Evolutionary conservation across 2,113 vertebrate species (phyloP).

Genomic region (Oncorhynchus clarkii): DNA sequence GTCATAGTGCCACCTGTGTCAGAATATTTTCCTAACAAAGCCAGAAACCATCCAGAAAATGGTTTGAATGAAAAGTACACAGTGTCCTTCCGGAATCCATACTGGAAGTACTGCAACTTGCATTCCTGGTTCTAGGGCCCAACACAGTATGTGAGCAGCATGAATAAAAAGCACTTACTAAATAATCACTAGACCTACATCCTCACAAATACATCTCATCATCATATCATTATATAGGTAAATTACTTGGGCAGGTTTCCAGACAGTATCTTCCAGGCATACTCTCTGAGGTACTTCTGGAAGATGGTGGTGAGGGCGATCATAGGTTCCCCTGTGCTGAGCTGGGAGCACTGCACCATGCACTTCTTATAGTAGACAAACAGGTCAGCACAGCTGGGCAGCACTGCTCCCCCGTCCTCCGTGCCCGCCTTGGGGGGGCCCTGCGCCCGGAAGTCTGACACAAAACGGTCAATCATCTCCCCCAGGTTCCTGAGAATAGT

Average conservation of each 20-base stretch:
- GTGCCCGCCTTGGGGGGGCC: constrained; percentile 89
- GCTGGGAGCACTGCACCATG: constrained; percentile 98
- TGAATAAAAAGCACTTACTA: too few species aligned
- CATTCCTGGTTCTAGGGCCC: too few species aligned
- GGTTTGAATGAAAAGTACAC: background rate
- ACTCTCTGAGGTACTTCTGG: constrained; percentile 97
- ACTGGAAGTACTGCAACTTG: too few species aligned
- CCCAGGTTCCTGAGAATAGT: constrained; percentile 82
- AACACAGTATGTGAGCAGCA: too few species aligned
- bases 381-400: constrained; percentile 97
- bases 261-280: constrained; percentile 97
- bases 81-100: background rate
- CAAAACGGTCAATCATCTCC: constrained; percentile 94
- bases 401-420: constrained; percentile 91
- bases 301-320: constrained; percentile 95
- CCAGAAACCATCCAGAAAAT: background rate
- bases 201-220: background rate
- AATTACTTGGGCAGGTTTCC: constrained; percentile 97
- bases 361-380: constrained; percentile 99
- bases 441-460: constrained; percentile 92
- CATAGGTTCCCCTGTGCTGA: constrained; percentile 97
- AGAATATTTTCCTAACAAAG: background rate
- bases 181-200: background rate
- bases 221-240: too few species aligned
- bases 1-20: background rate